Conservation (phyloP, 2,888 invertebrate species). For the Volucella zonaria region DNA sequence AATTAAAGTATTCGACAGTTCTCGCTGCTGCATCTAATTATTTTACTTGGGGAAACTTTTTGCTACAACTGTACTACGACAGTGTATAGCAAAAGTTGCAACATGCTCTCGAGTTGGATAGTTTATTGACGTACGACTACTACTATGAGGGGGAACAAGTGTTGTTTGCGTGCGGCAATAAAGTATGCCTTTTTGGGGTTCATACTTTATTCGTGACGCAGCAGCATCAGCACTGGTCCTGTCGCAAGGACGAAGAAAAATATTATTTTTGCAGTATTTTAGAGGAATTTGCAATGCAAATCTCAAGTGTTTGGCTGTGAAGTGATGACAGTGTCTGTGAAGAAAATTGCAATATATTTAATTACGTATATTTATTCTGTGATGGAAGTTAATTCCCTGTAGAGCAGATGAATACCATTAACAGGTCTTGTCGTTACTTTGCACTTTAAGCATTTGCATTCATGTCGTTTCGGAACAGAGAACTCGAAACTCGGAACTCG, state of each 20-base stretch:
- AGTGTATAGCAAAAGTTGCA: slow-evolving; percentile 22
- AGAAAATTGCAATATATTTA: slow-evolving; percentile 58
- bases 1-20: slow-evolving; percentile 69
- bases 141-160: slow-evolving; percentile 11
- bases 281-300: slow-evolving; percentile 64
- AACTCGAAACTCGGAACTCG: no score
- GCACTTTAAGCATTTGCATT: slow-evolving; percentile 30
- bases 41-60: slow-evolving; percentile 54
- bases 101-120: slow-evolving; percentile 16
- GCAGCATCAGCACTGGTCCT: neutral
- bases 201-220: slow-evolving; percentile 11
- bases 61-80: slow-evolving; percentile 22
- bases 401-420: slow-evolving; percentile 50
- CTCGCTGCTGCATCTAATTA: slow-evolving; percentile 66
- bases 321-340: slow-evolving; percentile 62
- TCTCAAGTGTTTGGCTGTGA: slow-evolving; percentile 54
- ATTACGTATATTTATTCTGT: slow-evolving; percentile 61
- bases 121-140: slow-evolving; percentile 27
- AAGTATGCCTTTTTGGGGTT: slow-evolving; percentile 40
- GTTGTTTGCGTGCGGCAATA: slow-evolving; percentile 64
- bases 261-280: slow-evolving; percentile 59
- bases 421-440: slow-evolving; percentile 46
- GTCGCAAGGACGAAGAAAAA: slow-evolving; percentile 19
- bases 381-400: slow-evolving; percentile 57
- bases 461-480: neutral